Percentiles rank a stretch among this genome's conserved stretches.
Conservation (phyloP, 1,140 invertebrate species). For the Pemphigus obesinymphae region DNA sequence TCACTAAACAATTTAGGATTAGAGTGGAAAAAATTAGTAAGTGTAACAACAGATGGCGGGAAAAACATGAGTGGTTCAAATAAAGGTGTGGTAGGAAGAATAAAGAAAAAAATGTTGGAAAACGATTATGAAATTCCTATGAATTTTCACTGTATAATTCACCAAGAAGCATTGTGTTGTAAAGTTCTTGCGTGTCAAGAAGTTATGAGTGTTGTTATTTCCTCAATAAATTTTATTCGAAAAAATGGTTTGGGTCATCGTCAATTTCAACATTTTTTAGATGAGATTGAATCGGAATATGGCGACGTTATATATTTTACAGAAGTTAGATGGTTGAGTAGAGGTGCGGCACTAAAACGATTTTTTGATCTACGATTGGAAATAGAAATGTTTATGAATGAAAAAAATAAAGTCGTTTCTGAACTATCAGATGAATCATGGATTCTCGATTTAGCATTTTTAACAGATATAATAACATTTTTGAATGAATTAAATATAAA, state of each 20-base stretch:
- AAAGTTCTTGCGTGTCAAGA: not conserved
- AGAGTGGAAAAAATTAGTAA: conserved; percentile 4
- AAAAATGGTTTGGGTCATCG: not conserved
- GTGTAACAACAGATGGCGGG: not conserved
- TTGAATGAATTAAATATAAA: too few relatives aligned
- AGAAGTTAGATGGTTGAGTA: not conserved
- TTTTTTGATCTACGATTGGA: too few relatives aligned
- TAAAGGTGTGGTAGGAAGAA: not conserved
- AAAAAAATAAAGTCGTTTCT: too few relatives aligned
- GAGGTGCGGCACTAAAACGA: not conserved
- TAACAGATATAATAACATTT: too few relatives aligned
- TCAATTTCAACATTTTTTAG: not conserved
- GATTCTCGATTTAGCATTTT: too few relatives aligned
- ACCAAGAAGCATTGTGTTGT: not conserved
- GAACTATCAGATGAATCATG: too few relatives aligned
- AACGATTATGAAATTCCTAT: not conserved
- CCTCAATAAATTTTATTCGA: conserved; percentile 12
- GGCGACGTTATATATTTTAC: not conserved
- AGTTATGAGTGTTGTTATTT: not conserved
- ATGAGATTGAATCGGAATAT: not conserved
- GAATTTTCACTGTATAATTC: too few relatives aligned
- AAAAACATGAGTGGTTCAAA: not conserved
- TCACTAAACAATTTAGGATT: not conserved
- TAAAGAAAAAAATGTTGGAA: not conserved
- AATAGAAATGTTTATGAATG: not conserved